A percentile compares a stretch with the other conserved stretches of the same genome.
phyloP scores from a whole-genome alignment of 2,888 invertebrate species.

The Tenthredo amoena region DNA sequence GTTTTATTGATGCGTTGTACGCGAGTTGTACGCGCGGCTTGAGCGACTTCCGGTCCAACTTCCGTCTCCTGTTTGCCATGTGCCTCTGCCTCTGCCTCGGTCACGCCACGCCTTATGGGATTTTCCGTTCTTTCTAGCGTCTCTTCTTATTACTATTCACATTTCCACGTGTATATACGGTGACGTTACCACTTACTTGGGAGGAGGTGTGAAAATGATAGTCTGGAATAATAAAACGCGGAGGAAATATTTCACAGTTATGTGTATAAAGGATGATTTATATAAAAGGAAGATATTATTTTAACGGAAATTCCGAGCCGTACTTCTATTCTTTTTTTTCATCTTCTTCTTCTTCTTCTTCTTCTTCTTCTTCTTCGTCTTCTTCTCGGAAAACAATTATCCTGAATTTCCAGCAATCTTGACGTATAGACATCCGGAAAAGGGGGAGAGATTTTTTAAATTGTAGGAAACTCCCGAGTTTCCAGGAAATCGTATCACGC shows the following conservation, averaged over 20 bases:
- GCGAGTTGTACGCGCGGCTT: slow-evolving; percentile 43
- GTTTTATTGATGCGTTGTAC: slow-evolving; percentile 47
- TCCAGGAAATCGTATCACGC: neutral
- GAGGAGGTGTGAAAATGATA: neutral
- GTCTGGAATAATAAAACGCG: neutral
- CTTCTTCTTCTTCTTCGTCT: neutral
- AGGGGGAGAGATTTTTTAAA: neutral
- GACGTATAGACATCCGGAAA: neutral
- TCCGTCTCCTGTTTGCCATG: slow-evolving; percentile 60
- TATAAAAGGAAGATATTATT: neutral
- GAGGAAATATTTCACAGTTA: neutral
- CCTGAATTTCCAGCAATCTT: neutral
- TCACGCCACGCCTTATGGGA: slow-evolving; percentile 38
- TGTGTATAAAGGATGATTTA: neutral
- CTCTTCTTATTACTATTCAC: neutral
- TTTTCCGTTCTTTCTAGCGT: slow-evolving; percentile 27
- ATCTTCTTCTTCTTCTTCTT: neutral
- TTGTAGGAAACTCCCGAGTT: neutral
- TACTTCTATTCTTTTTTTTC: neutral
- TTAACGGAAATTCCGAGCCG: neutral
- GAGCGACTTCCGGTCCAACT: slow-evolving; percentile 53
- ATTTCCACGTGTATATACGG: neutral
- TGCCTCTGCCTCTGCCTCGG: slow-evolving; percentile 53
- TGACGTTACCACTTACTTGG: neutral
- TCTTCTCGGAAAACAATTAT: neutral